A percentile compares a stretch with the other conserved stretches of the same genome.
Conservation (phyloP, 2,888 invertebrate genomes). For the Napeogenes inachia region DNA sequence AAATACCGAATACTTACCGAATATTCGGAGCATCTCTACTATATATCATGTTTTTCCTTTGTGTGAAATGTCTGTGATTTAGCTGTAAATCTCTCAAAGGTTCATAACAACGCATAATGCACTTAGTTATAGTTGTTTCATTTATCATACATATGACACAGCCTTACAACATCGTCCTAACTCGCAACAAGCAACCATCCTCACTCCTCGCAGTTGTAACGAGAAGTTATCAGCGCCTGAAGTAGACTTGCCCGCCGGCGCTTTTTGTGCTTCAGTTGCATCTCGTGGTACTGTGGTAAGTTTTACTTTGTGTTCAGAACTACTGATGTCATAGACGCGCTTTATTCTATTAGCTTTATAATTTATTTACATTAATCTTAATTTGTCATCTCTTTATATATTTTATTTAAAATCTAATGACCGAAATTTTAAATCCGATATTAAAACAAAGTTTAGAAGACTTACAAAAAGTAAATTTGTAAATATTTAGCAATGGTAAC, state of each 20-base stretch:
- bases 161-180: conserved; percentile 42
- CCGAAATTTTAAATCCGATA: too few relatives aligned
- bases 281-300: conserved; percentile 52
- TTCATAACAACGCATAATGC: too few relatives aligned
- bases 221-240: conserved; percentile 40
- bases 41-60: too few relatives aligned
- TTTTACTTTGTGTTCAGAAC: conserved; percentile 1
- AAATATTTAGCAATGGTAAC: too few relatives aligned
- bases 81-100: too few relatives aligned
- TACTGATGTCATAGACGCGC: too few relatives aligned
- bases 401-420: background rate
- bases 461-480: too few relatives aligned
- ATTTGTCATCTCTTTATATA: conserved; percentile 1
- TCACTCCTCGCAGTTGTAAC: conserved; percentile 45
- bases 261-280: conserved; percentile 54
- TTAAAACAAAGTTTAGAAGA: too few relatives aligned
- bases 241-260: conserved; percentile 41
- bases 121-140: background rate
- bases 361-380: conserved; percentile 6
- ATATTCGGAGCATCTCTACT: too few relatives aligned
- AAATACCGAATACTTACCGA: too few relatives aligned
- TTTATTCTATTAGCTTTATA: conserved; percentile 4
- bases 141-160: conserved; percentile 22
- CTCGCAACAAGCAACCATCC: conserved; percentile 55
- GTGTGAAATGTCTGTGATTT: too few relatives aligned